These are phyloP conservation scores for Ahaetulla prasina DNA, from an alignment of 2,113 vertebrate genomes.

Conservation along the genomic window DNA sequence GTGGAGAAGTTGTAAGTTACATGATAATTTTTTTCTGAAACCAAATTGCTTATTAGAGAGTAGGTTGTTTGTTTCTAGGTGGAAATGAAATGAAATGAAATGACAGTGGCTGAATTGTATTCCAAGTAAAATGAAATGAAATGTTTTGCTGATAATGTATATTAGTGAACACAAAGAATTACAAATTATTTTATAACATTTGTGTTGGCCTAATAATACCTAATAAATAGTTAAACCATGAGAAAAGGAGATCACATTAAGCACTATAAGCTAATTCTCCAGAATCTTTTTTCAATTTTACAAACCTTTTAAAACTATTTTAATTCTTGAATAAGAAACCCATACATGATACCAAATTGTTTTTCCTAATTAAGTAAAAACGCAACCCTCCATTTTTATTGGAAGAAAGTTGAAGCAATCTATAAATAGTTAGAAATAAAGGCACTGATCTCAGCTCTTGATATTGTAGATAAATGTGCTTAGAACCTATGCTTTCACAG, in stretches of 20 bases:
- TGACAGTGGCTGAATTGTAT: not conserved
- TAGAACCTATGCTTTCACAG: not conserved
- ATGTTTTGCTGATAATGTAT: not conserved
- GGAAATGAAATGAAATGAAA: too few species aligned
- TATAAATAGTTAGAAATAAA: not conserved
- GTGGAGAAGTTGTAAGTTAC: too few species aligned
- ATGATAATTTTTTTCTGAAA: too few species aligned
- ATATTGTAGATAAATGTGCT: not conserved
- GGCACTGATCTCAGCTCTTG: not conserved
- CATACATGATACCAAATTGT: not conserved
- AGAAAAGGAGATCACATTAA: not conserved
- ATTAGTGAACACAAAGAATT: not conserved
- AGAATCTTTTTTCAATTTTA: not conserved
- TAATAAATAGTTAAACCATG: not conserved
- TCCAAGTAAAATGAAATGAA: not conserved
- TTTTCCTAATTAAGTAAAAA: not conserved
- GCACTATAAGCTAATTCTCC: not conserved
- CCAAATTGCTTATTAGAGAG: too few species aligned
- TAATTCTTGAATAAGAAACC: not conserved
- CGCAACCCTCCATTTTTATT: not conserved
- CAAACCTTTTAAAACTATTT: not conserved
- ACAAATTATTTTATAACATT: not conserved
- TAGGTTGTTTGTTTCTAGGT: too few species aligned
- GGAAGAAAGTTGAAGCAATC: not conserved
- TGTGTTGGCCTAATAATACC: not conserved